Percentiles rank a stretch among this genome's conserved stretches.
These are phyloP conservation scores for Furcifer pardalis DNA, from an alignment of 2,797 vertebrate genomes.

Conservation along the genomic window DNA sequence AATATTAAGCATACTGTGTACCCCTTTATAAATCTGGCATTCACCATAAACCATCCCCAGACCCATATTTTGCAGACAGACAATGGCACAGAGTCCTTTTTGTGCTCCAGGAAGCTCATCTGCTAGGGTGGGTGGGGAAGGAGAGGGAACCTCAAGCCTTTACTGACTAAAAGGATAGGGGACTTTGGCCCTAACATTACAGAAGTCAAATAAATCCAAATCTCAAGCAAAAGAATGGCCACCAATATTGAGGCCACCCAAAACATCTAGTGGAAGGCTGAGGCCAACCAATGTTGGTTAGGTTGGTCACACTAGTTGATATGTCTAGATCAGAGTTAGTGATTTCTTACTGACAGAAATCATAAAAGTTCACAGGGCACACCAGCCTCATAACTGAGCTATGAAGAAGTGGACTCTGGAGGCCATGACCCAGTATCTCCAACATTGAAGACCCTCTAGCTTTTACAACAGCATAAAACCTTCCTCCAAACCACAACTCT, in stretches of 20 bases:
- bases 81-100: background rate
- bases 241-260: background rate
- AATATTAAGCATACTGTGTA: background rate
- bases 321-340: conserved; percentile 34
- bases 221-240: conserved; percentile 4
- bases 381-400: conserved; percentile 41
- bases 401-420: conserved; percentile 57
- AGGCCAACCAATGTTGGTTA: background rate
- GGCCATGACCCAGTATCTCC: conserved; percentile 47
- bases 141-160: background rate
- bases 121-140: background rate
- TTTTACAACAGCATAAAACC: background rate
- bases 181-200: background rate
- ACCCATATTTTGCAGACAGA: conserved; percentile 10
- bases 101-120: conserved; percentile 12
- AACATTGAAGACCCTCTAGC: conserved; percentile 43
- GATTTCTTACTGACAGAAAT: conserved; percentile 31
- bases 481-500: conserved; percentile 32
- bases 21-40: background rate
- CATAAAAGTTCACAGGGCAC: conserved; percentile 58
- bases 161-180: conserved; percentile 3
- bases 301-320: conserved; percentile 1
- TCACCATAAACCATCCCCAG: no score
- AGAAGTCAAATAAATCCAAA: background rate
- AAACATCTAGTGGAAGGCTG: conserved; percentile 22